Base-by-base conservation (phyloP, 2,113 vertebrate genomes). In the Ciconia maguari region DNA sequence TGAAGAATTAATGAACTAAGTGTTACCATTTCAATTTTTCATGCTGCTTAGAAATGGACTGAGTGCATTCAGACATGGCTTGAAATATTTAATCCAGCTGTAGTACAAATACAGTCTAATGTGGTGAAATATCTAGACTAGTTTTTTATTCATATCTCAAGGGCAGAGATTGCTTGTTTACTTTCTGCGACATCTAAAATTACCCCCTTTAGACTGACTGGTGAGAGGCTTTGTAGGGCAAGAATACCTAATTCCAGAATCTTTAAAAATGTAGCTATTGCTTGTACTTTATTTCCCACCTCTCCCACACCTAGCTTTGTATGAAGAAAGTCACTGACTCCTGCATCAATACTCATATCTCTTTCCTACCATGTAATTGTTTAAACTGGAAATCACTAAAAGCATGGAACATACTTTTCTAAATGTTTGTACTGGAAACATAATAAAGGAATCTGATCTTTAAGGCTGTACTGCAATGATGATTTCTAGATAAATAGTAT, bases 1-100 rank as follows among this genome's bases (percentile, higher is more conserved):
- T 91, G 89, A 97, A 92, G 85, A 97, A 97, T 95, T 93, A 96
- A 97, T 95, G 58, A 96, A 60, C 55, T 97, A 94, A 96, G 74
- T 86, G 76, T 96, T 96, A 64, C 60, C 44, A 46, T 61, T 92
- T 97, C 44, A 88, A 66, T 94, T 71, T 92, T 96, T 86, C 82
- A 48, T 84, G 48, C 54, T 90, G 48, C 62, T 90, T 95, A 91
- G 55, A 97, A 97, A 85, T 68, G 49, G 79, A 83, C 81, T 71
- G 66, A 86, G 21, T 87, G 58, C 15, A 5, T 94, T 95, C 94
- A 96, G 68, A 77, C n/a, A 55, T 29, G 41, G 32, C 49, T 87
- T 93, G 75, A 81, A 76, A 94, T 88, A 91, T 92, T 97, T 91
- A 90, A 93, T 93, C 48, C 74, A 71, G n/a, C 66, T 94, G 46